phyloP scores from a whole-genome alignment of 1,140 invertebrate genomes.

The Caerostris extrusa region DNA sequence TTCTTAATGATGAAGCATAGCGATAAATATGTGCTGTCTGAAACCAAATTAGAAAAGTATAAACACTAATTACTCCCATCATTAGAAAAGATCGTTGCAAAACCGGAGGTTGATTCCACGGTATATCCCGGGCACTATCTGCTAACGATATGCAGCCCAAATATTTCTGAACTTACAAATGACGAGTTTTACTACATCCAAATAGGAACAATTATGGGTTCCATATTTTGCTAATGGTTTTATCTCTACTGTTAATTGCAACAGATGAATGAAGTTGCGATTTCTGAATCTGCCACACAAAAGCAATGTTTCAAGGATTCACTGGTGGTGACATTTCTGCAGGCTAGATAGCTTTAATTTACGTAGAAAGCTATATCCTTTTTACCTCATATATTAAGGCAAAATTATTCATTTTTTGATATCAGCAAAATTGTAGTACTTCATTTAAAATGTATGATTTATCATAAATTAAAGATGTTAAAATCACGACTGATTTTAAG shows the following conservation, averaged over 20 bases:
- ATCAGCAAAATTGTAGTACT: no score
- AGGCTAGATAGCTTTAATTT: no score
- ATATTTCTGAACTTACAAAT: slow-evolving; percentile 2
- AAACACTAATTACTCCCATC: slow-evolving; percentile 50
- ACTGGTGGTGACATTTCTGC: not conserved
- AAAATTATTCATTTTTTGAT: no score
- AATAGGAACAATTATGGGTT: not conserved
- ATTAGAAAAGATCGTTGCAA: slow-evolving; percentile 22
- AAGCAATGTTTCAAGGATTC: not conserved
- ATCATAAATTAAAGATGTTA: no score
- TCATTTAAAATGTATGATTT: no score
- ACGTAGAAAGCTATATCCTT: no score
- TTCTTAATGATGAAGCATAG: not conserved
- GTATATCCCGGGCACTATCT: not conserved
- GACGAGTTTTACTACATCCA: not conserved
- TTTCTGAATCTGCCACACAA: not conserved
- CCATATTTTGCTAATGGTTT: no score
- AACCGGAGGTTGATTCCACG: not conserved
- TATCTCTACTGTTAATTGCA: no score
- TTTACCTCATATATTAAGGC: no score
- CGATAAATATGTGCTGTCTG: slow-evolving; percentile 33
- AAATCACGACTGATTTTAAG: no score
- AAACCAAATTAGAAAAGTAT: not conserved
- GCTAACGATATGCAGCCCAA: not conserved
- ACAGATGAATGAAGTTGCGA: not conserved